A percentile compares a stretch with the other conserved stretches of the same genome.
These are phyloP conservation scores for Drosophila affinis DNA, from an alignment of 2,888 invertebrate genomes.

Conservation along the genomic window DNA sequence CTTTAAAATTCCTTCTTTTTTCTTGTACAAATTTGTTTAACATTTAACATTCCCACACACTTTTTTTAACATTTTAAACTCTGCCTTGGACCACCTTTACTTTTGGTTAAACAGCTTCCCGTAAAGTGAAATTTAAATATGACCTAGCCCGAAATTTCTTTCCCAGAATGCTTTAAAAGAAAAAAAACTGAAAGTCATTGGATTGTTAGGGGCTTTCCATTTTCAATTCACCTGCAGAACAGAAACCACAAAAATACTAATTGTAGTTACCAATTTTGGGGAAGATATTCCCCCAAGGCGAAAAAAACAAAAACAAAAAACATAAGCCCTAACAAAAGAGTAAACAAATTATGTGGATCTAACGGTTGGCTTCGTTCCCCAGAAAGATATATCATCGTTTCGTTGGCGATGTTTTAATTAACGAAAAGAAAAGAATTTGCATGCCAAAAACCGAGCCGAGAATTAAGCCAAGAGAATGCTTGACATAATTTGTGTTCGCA, in stretches of 20 bases:
- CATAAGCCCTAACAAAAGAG: conserved; percentile 22
- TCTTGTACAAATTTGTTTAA: background rate
- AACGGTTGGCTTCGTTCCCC: conserved; percentile 62
- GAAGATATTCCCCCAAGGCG: conserved; percentile 26
- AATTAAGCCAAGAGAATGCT: conserved; percentile 4
- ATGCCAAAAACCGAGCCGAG: conserved; percentile 19
- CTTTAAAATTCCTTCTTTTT: background rate
- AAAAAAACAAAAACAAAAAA: conserved; percentile 30
- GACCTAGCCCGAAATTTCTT: conserved; percentile 15
- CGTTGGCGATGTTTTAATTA: conserved; percentile 51
- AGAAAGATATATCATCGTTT: conserved; percentile 14
- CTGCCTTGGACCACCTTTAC: conserved; percentile 4
- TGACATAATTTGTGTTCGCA: conserved; percentile 54
- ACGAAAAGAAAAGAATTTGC: conserved; percentile 51
- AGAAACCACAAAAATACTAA: conserved; percentile 16
- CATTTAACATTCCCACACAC: background rate
- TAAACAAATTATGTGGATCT: conserved; percentile 54
- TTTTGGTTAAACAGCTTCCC: background rate
- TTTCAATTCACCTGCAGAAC: conserved; percentile 41
- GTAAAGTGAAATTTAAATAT: conserved; percentile 34
- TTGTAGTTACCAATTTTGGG: conserved; percentile 25
- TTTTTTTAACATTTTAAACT: background rate
- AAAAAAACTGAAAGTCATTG: conserved; percentile 57
- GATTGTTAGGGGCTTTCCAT: conserved; percentile 49
- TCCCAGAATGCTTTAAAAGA: conserved; percentile 6